Evolutionary conservation across 1,140 invertebrate species (phyloP).

Genomic region (Pseudoatta argentina): DNA sequence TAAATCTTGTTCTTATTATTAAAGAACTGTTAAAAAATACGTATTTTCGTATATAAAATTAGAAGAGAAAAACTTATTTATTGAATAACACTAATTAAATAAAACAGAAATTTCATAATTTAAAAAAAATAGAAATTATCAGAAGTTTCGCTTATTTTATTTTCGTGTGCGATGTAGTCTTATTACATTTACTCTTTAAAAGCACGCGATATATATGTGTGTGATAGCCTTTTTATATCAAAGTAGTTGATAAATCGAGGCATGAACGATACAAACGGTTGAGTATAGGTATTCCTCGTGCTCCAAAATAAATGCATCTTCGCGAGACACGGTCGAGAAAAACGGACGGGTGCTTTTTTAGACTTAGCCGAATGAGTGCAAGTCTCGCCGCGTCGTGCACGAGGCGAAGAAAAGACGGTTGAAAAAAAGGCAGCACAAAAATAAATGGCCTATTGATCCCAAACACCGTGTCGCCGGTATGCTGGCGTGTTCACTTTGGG

Average conservation of each 20-base stretch:
- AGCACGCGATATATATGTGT: background rate
- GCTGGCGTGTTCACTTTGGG: constrained; percentile 61
- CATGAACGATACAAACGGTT: constrained; percentile 25
- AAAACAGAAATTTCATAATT: background rate
- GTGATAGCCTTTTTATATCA: background rate
- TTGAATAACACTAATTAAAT: background rate
- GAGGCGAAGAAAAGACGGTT: constrained; percentile 52
- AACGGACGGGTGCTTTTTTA: constrained; percentile 61
- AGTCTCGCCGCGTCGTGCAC: constrained; percentile 2
- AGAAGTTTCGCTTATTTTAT: background rate
- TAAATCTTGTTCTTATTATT: background rate
- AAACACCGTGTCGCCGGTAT: constrained; percentile 60
- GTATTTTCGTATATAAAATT: background rate
- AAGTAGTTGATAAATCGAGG: constrained; percentile 15
- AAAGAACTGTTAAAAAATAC: background rate
- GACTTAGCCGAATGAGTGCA: constrained; percentile 53
- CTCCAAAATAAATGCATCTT: constrained; percentile 62
- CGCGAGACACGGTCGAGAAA: constrained; percentile 37
- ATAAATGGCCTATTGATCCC: constrained; percentile 71
- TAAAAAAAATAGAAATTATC: background rate
- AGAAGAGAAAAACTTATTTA: background rate
- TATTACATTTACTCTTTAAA: background rate
- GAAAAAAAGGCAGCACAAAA: constrained; percentile 63
- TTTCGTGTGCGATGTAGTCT: background rate
- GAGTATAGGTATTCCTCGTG: background rate